Percentiles rank a stretch among this genome's conserved stretches.
Evolutionary conservation across 2,888 invertebrate species (phyloP).

Genomic region (Aspidapion aeneum): DNA sequence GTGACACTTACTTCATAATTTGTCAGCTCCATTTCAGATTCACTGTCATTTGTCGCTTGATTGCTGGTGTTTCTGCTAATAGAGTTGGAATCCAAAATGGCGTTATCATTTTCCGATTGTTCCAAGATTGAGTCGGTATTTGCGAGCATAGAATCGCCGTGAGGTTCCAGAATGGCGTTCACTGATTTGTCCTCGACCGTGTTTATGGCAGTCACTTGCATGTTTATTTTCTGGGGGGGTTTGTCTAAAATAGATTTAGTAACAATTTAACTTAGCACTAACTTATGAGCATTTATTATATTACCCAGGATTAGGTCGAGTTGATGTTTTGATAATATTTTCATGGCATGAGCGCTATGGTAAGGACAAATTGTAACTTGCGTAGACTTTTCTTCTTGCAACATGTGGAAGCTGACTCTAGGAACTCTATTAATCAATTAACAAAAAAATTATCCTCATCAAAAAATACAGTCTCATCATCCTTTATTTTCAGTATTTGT

Average conservation of each 20-base stretch:
- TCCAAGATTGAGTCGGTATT: not conserved
- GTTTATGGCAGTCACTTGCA: not conserved
- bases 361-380: conserved; percentile 25
- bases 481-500: too few relatives aligned
- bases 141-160: not conserved
- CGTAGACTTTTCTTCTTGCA: conserved; percentile 26
- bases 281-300: too few relatives aligned
- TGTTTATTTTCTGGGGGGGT: not conserved
- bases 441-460: too few relatives aligned
- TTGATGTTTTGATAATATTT: not conserved
- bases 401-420: conserved; percentile 30
- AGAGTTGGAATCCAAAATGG: not conserved
- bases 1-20: not conserved
- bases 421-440: not conserved
- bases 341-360: conserved; percentile 11
- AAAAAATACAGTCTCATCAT: too few relatives aligned
- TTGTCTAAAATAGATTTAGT: not conserved
- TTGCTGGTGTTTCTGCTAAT: not conserved
- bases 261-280: not conserved
- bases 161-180: not conserved
- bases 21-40: not conserved
- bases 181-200: not conserved
- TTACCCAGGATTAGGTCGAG: not conserved
- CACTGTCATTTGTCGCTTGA: not conserved
- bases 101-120: not conserved